phyloP scores from a whole-genome alignment of 2,888 invertebrate genomes.

The Onthophagus sagittarius region DNA sequence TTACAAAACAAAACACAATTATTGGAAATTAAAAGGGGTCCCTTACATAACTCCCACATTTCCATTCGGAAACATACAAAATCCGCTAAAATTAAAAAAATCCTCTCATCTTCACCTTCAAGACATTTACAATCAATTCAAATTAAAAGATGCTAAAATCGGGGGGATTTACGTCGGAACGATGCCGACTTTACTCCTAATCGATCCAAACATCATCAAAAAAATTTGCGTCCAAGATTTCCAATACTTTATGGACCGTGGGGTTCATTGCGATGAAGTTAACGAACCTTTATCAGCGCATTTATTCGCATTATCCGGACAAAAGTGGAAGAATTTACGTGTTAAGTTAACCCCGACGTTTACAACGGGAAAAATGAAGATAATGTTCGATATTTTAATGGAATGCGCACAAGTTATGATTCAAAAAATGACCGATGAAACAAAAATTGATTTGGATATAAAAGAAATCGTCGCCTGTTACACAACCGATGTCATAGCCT shows the following conservation, averaged over 20 bases:
- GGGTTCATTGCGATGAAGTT: constrained; percentile 31
- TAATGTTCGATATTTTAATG: constrained; percentile 15
- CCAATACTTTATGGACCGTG: constrained; percentile 57
- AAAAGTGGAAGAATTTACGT: constrained; percentile 13
- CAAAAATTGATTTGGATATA: constrained; percentile 6
- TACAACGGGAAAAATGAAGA: constrained; percentile 19
- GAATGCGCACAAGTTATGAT: not conserved
- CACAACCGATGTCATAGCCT: constrained; percentile 21
- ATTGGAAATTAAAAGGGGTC: constrained; percentile 18
- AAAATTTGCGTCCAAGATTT: constrained; percentile 57
- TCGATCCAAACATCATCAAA: constrained; percentile 25
- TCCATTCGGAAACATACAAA: constrained; percentile 18
- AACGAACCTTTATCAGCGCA: constrained; percentile 10
- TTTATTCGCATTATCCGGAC: constrained; percentile 5
- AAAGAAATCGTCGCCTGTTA: constrained; percentile 17
- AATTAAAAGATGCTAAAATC: not conserved
- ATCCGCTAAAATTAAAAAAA: not conserved
- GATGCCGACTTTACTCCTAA: constrained; percentile 15
- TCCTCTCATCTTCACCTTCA: not conserved
- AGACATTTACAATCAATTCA: constrained; percentile 13
- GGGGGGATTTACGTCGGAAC: constrained; percentile 26
- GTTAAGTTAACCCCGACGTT: constrained; percentile 17
- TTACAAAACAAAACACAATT: constrained; percentile 15
- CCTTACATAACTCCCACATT: constrained; percentile 13
- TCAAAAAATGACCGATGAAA: not conserved